Base-by-base conservation (phyloP, 1,140 invertebrate species). In the Papilio aristodemus region DNA sequence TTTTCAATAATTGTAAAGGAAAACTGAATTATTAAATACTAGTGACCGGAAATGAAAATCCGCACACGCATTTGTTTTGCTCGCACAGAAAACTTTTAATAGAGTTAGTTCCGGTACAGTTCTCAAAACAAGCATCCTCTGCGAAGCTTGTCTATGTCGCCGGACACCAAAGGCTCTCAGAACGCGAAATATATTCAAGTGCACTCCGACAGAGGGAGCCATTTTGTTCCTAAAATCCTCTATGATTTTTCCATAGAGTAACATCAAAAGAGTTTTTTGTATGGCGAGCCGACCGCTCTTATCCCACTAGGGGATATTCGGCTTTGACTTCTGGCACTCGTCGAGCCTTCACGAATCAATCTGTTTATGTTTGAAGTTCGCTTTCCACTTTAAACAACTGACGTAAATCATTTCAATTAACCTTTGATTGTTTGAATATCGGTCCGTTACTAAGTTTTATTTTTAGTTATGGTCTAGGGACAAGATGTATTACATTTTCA, bases 181-280 rank as follows among this genome's bases (percentile, higher is more conserved):
- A 10, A 67, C 54, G 66, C 57, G 32, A 71, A 64, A 19, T 62
- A 62, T 58, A 66, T 67, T 71, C 70, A 71, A 66, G 70, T 50
- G 60, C 60, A 63, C 70, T 67, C 54, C 64, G 57, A 60, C 60
- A 67, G 67, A 71, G 64, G 70, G 70, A 36, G 70, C 70, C 67
- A 71, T 67, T 71, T 71, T 68, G 70, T 71, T 67, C 70, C 70
- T 64, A 71, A 71, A 70, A 68, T 62, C 36, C 70, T 71, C 66
- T 71, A 71, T 71, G 70, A 71, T 68, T 68, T n/a, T 68, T 63
- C 58, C 67, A 71, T 71, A 71, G 66, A 71, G 68, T 54, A 64
- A 71, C 66, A 71, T 71, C 70, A 71, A 71, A 71, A 71, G 70
- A 54, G 38, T 62, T 32, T 37, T 38, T 62, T 38, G 70, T 71